Evolutionary conservation across 2,888 invertebrate genomes (phyloP), one percentile per base, ranked within the genome.

Genomic region (Eupithecia subfuscata): DNA sequence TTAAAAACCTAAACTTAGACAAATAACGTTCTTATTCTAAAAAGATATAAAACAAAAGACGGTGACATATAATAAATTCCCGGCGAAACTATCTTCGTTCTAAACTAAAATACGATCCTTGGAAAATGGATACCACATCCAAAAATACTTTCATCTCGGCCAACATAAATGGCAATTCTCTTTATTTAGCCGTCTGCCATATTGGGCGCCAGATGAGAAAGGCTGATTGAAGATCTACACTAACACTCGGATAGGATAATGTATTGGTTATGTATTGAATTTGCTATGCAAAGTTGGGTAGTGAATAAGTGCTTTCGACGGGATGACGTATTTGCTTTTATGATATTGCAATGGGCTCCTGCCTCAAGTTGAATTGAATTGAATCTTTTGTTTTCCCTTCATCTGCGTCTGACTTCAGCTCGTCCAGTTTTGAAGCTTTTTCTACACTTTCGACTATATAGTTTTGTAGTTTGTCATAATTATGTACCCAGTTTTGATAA

Each of bases 111-210:
- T 12, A 43, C 11, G 43, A 43, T 12, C 12, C 12, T 43, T 14
- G 11, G 12, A 43, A 43, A 48, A n/a, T 18, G 48, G 8, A 56
- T 60, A 6, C 60, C 60, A 25, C 60, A 60, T 60, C 60, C 60
- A 60, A 60, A 52, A 60, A 25, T 25, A 25, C 25, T 25, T 60
- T 12, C 25, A 25, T 60, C 60, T 60, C 25, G 0, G 22, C 6
- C 77, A 79, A 77, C 80, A 80, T 84, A 86, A 85, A 84, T 84
- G 83, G 77, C 75, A 75, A 75, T 77, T 75, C 73, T 63, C 83
- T 85, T 86, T 86, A 85, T 86, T 86, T 84, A 84, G 84, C 81
- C 74, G 71, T 25, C 70, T 80, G 74, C 81, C 77, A 81, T 84
- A 84, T 84, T 82, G 83, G 77, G 78, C 63, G 71, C 64, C 77